phyloP scores from a whole-genome alignment of 1,140 invertebrate species.

The Physella acuta region DNA sequence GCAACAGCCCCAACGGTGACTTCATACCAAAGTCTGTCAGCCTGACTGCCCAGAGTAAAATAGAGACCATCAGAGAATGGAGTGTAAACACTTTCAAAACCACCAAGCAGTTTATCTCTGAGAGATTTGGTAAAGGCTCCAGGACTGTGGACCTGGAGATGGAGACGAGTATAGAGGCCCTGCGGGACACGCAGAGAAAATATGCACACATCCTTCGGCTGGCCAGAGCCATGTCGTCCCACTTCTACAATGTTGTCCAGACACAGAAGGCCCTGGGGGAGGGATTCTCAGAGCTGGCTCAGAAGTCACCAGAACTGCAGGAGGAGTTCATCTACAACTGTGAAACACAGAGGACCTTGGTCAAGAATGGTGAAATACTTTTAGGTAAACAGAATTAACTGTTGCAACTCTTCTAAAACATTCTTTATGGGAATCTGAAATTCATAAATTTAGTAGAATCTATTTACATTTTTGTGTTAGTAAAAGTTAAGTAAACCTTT shows the following conservation, averaged over 20 bases:
- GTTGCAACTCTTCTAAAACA: no score
- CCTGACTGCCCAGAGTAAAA: conserved; percentile 49
- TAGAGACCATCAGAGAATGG: conserved; percentile 92
- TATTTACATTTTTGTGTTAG: no score
- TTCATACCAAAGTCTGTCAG: conserved; percentile 48
- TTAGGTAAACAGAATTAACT: conserved; percentile 64
- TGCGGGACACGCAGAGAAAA: conserved; percentile 91
- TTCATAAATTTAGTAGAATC: no score
- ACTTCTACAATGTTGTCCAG: conserved; percentile 86
- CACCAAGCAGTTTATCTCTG: conserved; percentile 90
- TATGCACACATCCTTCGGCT: conserved; percentile 86
- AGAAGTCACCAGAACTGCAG: conserved; percentile 91
- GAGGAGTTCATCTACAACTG: conserved; percentile 94
- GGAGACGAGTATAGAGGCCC: conserved; percentile 86
- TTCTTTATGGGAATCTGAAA: no score
- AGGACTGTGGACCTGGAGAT: conserved; percentile 86
- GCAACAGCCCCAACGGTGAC: conserved; percentile 39
- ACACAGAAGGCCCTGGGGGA: conserved; percentile 78
- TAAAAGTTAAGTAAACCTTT: no score
- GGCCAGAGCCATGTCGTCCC: conserved; percentile 79
- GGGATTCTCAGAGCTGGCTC: conserved; percentile 90
- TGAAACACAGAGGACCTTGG: conserved; percentile 88
- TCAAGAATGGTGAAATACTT: conserved; percentile 90
- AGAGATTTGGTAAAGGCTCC: conserved; percentile 89
- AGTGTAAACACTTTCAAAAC: conserved; percentile 96